Evolutionary conservation across 37 sponge, comb jelly and placozoan genomes (phyloP), one percentile per base, ranked within the genome.

Genomic region (Axinella damicornis): DNA sequence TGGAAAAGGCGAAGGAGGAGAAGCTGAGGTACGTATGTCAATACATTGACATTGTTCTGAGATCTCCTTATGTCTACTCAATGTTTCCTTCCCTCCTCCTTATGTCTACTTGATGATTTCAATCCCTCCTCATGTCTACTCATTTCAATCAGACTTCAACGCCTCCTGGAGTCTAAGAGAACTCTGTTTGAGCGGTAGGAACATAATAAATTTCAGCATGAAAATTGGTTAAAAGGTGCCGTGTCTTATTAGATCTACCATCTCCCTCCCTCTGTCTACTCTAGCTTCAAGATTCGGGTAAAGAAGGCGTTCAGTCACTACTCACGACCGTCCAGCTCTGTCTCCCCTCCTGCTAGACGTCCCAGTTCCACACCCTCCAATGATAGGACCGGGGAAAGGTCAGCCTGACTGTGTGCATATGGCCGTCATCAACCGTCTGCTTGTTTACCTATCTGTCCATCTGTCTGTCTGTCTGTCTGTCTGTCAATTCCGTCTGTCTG

Each of bases 1-100:
- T 89, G 25, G 85, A 89, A 65, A 84, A 35, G 56, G 73, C 73
- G 37, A 77, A 67, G 32, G 86, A 85, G 39, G 78, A 85, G 69
- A 85, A 77, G 41, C 35, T 69, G 25, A 85, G 38, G 86, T 85
- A 0, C 9, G 46, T 46, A 46, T 46, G 46, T 46, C 4, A n/a
- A n/a, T n/a, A n/a, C n/a, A n/a, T n/a, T n/a, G n/a, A n/a, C n/a
- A n/a, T n/a, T n/a, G n/a, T 64, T 19, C 22, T 64, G n/a, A 30
- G 12, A 64, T 28, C n/a, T 21, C 9, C 28, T 12, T 12, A 19
- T 12, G n/a, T 21, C 21, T 12, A 64, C 22, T 28, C 11, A 28
- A 12, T 46, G 4, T 4, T 46, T 46, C 46, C 57, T 19, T 56
- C 15, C 16, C 25, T 13, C 46, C 9, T 46, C 9, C 6, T 4